Evolutionary conservation across 2,888 invertebrate species (phyloP), one percentile per base, ranked within the genome.

Genomic region (Xanthia togata): DNA sequence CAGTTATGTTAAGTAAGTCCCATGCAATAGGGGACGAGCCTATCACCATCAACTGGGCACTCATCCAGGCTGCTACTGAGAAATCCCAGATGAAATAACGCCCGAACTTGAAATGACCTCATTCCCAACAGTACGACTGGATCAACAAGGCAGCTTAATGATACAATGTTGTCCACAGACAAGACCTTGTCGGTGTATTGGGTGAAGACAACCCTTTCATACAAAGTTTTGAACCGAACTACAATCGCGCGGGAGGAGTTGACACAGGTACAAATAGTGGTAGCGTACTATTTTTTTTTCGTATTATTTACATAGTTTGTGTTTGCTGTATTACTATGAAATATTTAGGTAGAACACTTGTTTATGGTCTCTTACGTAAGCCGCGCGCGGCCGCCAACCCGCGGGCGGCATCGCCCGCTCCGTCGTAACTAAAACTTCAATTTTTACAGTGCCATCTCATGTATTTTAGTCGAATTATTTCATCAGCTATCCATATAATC

Each of bases 141-240:
- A 55, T 12, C 55, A 55, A 55, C n/a, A n/a, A n/a, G 20, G 26
- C 20, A 23, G 20, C 23, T 31, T 4, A 23, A 17, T 67, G 23
- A 17, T 4, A 38, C n/a, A n/a, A 59, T 80, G 1, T 76, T 84
- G 31, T 82, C 90, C 81, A 4, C 90, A 96, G 96, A 63, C 94
- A 95, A 84, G 97, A 97, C 84, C 92, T 97, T 23, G 88, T 97
- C 17, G 92, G 92, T 35, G 95, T 96, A 2, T 91, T 97, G 64
- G 97, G 97, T 4, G 95, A 96, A 59, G 97, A 97, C 79, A 97
- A 97, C 83, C 94, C 96, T 2, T 96, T 96, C 75, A 93, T 97
- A 75, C 94, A 95, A 76, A 95, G 97, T 77, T 95, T 97, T 84
- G 97, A 97, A 76, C 96, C 97, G n/a, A 92, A 93, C 67, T 96